Evolutionary conservation across 2,797 vertebrate species (phyloP), one percentile per base, ranked within the genome.

Genomic region (Melanotaenia maccullochi): DNA sequence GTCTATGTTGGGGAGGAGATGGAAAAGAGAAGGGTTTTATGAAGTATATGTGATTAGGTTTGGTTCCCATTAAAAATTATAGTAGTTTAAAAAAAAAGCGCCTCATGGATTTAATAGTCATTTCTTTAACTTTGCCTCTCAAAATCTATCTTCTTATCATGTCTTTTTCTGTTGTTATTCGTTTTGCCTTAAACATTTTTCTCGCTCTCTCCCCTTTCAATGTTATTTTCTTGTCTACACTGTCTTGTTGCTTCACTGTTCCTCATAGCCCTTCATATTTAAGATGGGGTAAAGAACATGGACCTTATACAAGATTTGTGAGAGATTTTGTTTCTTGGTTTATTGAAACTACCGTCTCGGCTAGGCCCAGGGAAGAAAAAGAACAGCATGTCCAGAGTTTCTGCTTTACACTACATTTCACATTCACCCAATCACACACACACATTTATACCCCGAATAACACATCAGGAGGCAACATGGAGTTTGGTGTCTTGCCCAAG

Each of bases 1-100:
- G 49, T 74, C 76, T 22, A 38, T 61, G 76, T 60, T 55, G 81
- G 79, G 64, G 69, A 76, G 63, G 75, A 44, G 80, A 78, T 59
- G 42, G 38, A 68, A 65, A 77, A 76, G 40, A 76, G 68, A 20
- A 71, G 16, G 18, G 42, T 44, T 44, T 20, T 44, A 44, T 44
- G 18, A 44, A 18, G 42, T 44, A 44, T 20, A 11, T 18, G 18
- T 18, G 42, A 44, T 44, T 44, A 44, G 42, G 18, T 44, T 44
- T 44, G 18, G 42, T 14, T 18, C 16, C 40, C 40, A 42, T 42
- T 42, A 4, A 44, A 38, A 44, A 44, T 44, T 1, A 20, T 44
- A 20, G 20, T 44, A 44, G 6, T 44, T 4, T 16, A 42, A 12
- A 38, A 12, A 16, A 16, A 16, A 20, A 20, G 40, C 18, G 2